Evolutionary conservation across 2,113 vertebrate species (phyloP), one percentile per base, ranked within the genome.

Genomic region (Bambusicola thoracicus): DNA sequence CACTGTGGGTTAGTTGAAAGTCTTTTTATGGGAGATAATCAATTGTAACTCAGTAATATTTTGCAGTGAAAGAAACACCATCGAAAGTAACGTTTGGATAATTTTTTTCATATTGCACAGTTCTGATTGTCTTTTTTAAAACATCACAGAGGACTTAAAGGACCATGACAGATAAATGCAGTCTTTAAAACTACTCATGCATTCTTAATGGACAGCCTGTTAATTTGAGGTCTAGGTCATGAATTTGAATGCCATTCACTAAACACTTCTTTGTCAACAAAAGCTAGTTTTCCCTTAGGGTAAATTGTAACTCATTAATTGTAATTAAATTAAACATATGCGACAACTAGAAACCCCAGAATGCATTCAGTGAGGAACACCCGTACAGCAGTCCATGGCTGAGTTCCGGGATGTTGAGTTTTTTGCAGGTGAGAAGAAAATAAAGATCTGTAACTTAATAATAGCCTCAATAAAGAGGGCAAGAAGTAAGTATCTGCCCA

Each of bases 191-290:
- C 95, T 95, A 96, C 96, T 98, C 97, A 98, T 97, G 96, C 97
- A 98, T 98, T 97, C 97, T 98, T 98, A 98, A 97, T 97, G 96
- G 97, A 95, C 96, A 96, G 95, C 96, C 94, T 63, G 95, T 98
- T 98, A 98, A 98, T 97, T 97, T 97, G 97, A 98, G 97, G 97
- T 98, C 97, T 97, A 94, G 98, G 97, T 98, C 97, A 97, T 97
- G 97, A 97, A 98, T 98, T 94, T 98, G 97, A 98, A 98, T 98
- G 97, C 96, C 97, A 77, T 93, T 96, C 94, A 96, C 97, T 97
- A 97, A 98, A 97, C 95, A 97, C 96, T 95, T 97, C 97, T 97
- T 97, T 97, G 97, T 97, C 93, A 96, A 96, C 96, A 97, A 96
- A 98, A 97, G 94, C 95, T 95, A 96, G 90, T 96, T 97, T 95